Evolutionary conservation across 1,140 invertebrate species (phyloP).

Genomic region (Limonius californicus): DNA sequence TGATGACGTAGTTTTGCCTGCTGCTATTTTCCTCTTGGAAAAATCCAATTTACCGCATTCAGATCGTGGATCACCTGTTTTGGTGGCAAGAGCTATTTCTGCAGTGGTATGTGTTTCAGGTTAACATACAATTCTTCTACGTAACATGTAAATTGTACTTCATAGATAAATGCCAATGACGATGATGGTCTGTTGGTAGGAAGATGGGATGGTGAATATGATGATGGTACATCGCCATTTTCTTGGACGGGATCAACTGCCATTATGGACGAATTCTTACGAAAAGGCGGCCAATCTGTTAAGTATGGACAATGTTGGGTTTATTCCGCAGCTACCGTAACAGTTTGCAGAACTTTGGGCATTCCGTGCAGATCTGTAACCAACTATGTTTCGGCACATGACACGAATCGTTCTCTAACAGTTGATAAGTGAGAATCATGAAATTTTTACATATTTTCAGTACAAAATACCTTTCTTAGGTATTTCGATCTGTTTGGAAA

Average conservation of each 20-base stretch:
- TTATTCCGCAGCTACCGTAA: constrained; percentile 68
- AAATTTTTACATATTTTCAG: too few species aligned
- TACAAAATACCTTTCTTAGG: constrained; percentile 29
- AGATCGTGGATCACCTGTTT: constrained; percentile 65
- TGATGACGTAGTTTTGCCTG: constrained; percentile 63
- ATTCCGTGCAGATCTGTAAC: constrained; percentile 71
- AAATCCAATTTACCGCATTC: constrained; percentile 56
- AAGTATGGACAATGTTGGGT: constrained; percentile 84
- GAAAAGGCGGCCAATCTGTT: constrained; percentile 60
- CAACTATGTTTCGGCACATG: constrained; percentile 76
- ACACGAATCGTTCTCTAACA: constrained; percentile 67
- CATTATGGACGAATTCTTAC: constrained; percentile 66
- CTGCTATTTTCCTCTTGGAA: constrained; percentile 61
- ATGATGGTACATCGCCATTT: constrained; percentile 61
- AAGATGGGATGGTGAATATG: constrained; percentile 69
- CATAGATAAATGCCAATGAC: constrained; percentile 58
- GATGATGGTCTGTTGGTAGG: constrained; percentile 68
- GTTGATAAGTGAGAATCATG: constrained; percentile 54
- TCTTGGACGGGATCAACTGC: constrained; percentile 67
- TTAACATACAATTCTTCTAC: not conserved
- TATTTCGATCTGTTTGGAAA: constrained; percentile 62
- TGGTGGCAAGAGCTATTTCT: constrained; percentile 66
- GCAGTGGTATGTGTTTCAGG: constrained; percentile 62
- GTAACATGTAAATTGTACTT: too few species aligned
- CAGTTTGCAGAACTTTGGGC: constrained; percentile 58